Conservation (phyloP, 2,888 invertebrate species). For the Napeogenes sylphis region DNA sequence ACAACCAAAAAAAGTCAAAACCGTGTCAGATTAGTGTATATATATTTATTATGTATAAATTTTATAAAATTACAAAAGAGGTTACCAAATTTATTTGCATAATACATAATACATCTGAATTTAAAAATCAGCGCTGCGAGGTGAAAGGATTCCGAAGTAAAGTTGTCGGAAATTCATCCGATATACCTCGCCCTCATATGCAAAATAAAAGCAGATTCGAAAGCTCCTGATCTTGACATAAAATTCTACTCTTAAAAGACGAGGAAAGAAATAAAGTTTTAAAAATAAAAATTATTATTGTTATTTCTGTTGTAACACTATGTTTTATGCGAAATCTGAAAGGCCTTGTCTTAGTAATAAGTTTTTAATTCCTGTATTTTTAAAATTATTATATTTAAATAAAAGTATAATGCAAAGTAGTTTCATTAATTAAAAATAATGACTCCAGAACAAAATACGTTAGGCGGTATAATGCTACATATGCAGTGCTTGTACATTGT, state of each 20-base stretch:
- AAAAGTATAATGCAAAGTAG: too few relatives aligned
- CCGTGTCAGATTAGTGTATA: too few relatives aligned
- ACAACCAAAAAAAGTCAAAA: too few relatives aligned
- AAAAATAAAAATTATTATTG: neutral
- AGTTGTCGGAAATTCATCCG: conserved; percentile 55
- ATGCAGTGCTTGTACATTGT: conserved; percentile 15
- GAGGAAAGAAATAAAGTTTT: conserved; percentile 1
- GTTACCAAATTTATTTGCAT: conserved; percentile 14
- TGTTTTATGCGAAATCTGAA: neutral
- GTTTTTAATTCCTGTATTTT: too few relatives aligned
- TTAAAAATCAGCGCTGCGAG: conserved; percentile 48
- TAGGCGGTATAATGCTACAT: conserved; percentile 21
- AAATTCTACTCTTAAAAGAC: conserved; percentile 21
- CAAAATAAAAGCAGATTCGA: conserved; percentile 41
- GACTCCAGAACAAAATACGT: neutral
- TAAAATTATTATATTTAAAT: too few relatives aligned
- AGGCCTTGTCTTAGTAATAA: neutral
- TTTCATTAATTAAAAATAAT: too few relatives aligned
- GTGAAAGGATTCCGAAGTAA: conserved; percentile 50
- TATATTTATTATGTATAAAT: too few relatives aligned
- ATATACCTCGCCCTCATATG: conserved; percentile 47
- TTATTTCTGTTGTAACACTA: neutral
- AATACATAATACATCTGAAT: conserved; percentile 36
- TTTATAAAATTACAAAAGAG: conserved; percentile 38
- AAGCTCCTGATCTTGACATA: conserved; percentile 17